Conservation (phyloP, 2,113 vertebrate species). For the Ciconia maguari region DNA sequence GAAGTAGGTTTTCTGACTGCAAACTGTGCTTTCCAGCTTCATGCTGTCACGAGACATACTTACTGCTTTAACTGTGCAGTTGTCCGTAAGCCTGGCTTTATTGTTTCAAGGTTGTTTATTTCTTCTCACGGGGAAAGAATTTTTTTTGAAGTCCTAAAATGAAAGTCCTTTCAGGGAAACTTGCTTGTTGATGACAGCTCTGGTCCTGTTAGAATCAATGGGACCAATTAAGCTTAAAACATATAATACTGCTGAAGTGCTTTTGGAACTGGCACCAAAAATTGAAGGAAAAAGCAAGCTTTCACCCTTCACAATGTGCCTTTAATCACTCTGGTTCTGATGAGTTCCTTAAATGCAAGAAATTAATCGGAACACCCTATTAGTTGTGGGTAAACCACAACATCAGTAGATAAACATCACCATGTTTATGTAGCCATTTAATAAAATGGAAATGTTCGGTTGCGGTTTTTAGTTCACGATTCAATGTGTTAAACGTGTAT, state of each 20-base stretch:
- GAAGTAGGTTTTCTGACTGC: background rate
- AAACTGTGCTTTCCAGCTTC: background rate
- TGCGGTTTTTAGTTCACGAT: constrained; percentile 57
- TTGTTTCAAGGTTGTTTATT: constrained; percentile 30
- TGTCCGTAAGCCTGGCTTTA: constrained; percentile 15
- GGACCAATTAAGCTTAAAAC: constrained; percentile 24
- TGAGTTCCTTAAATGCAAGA: constrained; percentile 66
- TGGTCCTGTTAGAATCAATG: constrained; percentile 27
- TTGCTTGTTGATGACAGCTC: constrained; percentile 6
- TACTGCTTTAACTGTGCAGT: constrained; percentile 1
- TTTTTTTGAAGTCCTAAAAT: constrained; percentile 53
- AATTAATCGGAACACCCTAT: constrained; percentile 68
- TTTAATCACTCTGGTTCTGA: constrained; percentile 69
- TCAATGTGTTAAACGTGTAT: constrained; percentile 55
- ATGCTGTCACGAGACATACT: background rate
- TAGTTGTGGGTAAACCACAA: constrained; percentile 71
- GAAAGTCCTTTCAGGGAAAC: constrained; percentile 13
- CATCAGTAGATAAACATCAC: constrained; percentile 66
- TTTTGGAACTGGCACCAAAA: constrained; percentile 9
- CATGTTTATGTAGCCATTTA: constrained; percentile 67
- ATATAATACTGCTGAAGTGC: background rate
- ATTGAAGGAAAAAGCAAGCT: constrained; percentile 54
- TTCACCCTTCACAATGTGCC: constrained; percentile 54
- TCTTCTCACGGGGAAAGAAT: constrained; percentile 11
- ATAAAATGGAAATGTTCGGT: constrained; percentile 63